Evolutionary conservation across 2,113 vertebrate species (phyloP).

Genomic region (Marmota flaviventris): DNA sequence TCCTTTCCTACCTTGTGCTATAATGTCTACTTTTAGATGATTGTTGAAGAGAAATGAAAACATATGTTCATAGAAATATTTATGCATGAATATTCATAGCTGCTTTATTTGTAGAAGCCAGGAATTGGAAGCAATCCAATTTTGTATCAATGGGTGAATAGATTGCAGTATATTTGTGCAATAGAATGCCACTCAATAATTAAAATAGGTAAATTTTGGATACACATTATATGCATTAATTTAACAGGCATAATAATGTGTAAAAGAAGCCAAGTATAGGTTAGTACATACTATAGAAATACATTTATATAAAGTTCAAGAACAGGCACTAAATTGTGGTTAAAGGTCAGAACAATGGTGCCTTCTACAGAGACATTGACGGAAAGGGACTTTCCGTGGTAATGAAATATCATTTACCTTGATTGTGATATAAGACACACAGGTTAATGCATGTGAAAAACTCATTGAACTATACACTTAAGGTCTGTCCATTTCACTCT

Average conservation of each 20-base stretch:
- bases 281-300: not conserved
- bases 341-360: not conserved
- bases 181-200: not conserved
- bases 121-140: not conserved
- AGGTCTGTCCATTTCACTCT: not conserved
- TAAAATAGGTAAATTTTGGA: slow-evolving; percentile 12
- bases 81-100: slow-evolving; percentile 9
- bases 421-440: not conserved
- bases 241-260: slow-evolving; percentile 25
- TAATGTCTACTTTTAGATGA: not conserved
- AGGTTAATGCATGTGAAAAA: not conserved
- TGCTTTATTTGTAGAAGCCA: slow-evolving; percentile 1
- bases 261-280: slow-evolving; percentile 29
- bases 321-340: not conserved
- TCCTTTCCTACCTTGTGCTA: not conserved
- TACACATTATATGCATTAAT: not conserved
- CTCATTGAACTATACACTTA: not conserved
- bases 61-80: not conserved
- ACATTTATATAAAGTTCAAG: not conserved
- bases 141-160: not conserved
- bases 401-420: slow-evolving; percentile 3
- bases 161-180: not conserved
- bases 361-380: not conserved
- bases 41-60: slow-evolving; percentile 22
- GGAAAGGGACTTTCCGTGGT: not conserved